Evolutionary conservation across 2,113 vertebrate species (phyloP).

Genomic region (Pelecanoides urinatrix): DNA sequence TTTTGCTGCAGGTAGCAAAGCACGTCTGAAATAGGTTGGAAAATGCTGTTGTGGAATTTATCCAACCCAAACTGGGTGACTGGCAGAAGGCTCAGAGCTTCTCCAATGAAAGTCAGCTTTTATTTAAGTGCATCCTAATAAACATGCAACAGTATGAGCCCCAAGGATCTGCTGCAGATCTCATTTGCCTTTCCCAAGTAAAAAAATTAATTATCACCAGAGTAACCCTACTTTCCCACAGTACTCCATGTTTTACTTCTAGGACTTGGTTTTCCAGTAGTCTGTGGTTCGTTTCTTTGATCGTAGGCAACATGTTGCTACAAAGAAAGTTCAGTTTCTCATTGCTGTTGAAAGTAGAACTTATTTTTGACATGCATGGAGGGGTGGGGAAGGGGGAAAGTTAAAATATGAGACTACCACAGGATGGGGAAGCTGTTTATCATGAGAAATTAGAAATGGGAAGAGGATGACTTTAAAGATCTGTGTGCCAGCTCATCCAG

Average conservation of each 20-base stretch:
- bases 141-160: rapidly evolving
- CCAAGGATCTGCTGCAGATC: background rate
- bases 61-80: no score
- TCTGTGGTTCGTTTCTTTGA: background rate
- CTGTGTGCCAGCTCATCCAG: background rate
- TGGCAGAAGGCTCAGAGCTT: background rate
- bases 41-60: background rate
- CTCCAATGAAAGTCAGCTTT: background rate
- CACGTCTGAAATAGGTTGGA: rapidly evolving
- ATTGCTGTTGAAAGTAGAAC: background rate
- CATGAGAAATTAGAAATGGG: background rate
- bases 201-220: background rate
- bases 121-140: background rate
- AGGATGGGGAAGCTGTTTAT: background rate
- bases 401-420: rapidly evolving
- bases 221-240: background rate
- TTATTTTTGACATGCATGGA: background rate
- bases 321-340: background rate
- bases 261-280: background rate
- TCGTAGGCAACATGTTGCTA: background rate
- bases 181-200: background rate
- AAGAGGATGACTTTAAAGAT: background rate
- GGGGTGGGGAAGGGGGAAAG: no score
- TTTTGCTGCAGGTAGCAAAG: background rate
- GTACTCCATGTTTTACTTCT: background rate